A percentile compares a stretch with the other conserved stretches of the same genome.
phyloP scores from a whole-genome alignment of 2,888 invertebrate species.

The Zhengitettix transpicula region DNA sequence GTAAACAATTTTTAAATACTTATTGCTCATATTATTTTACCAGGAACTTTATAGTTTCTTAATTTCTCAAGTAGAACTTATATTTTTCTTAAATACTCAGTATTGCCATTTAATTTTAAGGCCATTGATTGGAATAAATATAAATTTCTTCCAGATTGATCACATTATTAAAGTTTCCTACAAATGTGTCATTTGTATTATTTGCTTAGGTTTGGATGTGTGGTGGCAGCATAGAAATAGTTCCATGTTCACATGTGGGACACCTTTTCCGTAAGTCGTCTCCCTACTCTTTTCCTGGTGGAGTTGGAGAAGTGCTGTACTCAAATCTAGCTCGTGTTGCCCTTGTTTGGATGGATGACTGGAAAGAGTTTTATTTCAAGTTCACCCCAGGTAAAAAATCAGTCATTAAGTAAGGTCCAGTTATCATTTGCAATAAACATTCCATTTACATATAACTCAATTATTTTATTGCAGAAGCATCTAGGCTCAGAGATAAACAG shows the following conservation, averaged over 20 bases:
- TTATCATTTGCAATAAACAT: too few species aligned
- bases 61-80: too few species aligned
- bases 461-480: slow-evolving; percentile 31
- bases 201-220: slow-evolving; percentile 65
- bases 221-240: slow-evolving; percentile 78
- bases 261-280: slow-evolving; percentile 85
- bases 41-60: too few species aligned
- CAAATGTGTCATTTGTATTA: neutral
- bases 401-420: too few species aligned
- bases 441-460: too few species aligned
- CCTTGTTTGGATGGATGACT: slow-evolving; percentile 96
- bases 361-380: slow-evolving; percentile 82
- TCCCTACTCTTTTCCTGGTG: slow-evolving; percentile 90
- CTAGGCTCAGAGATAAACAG: slow-evolving; percentile 39
- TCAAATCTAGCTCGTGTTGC: slow-evolving; percentile 86
- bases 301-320: slow-evolving; percentile 71
- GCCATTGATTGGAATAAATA: too few species aligned
- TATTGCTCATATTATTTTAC: too few species aligned
- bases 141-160: too few species aligned
- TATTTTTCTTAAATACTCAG: too few species aligned
- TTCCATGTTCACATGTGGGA: slow-evolving; percentile 84
- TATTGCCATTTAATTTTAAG: too few species aligned
- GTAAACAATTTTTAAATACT: too few species aligned
- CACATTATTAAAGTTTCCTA: too few species aligned
- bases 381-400: slow-evolving; percentile 50